phyloP scores from a whole-genome alignment of 2,888 invertebrate genomes.

The Lampropteryx suffumata region DNA sequence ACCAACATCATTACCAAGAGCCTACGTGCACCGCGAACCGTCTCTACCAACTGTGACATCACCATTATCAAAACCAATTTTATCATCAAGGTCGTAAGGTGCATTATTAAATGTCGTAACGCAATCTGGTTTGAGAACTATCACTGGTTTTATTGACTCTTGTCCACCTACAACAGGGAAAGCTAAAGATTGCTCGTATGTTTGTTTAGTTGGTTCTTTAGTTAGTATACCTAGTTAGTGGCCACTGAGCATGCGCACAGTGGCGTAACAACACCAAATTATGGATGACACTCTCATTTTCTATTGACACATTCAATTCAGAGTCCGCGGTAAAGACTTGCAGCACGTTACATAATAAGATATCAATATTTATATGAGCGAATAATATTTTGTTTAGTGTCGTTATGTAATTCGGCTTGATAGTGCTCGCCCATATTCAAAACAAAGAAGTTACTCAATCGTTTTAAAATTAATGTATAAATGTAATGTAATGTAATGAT shows the following conservation, averaged over 20 bases:
- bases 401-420: conserved; percentile 3
- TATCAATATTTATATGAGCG: conserved; percentile 16
- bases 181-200: conserved; percentile 54
- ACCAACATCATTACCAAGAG: conserved; percentile 49
- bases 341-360: conserved; percentile 37
- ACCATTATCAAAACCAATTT: conserved; percentile 33
- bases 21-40: conserved; percentile 54
- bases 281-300: conserved; percentile 67
- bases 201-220: conserved; percentile 56
- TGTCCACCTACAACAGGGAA: conserved; percentile 59
- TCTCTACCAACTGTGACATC: conserved; percentile 33
- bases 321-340: conserved; percentile 37
- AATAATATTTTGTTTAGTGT: conserved; percentile 22
- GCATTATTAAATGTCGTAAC: conserved; percentile 36
- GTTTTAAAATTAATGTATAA: no score
- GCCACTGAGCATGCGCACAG: conserved; percentile 35
- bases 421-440: not conserved
- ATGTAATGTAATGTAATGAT: no score
- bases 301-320: conserved; percentile 57
- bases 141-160: conserved; percentile 48
- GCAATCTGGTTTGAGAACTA: conserved; percentile 18
- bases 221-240: conserved; percentile 58
- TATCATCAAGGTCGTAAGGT: conserved; percentile 42
- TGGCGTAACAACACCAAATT: conserved; percentile 62
- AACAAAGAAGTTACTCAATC: no score